Evolutionary conservation across 2,797 vertebrate genomes (phyloP), one percentile per base, ranked within the genome.

Genomic region (Melanogrammus aeglefinus): DNA sequence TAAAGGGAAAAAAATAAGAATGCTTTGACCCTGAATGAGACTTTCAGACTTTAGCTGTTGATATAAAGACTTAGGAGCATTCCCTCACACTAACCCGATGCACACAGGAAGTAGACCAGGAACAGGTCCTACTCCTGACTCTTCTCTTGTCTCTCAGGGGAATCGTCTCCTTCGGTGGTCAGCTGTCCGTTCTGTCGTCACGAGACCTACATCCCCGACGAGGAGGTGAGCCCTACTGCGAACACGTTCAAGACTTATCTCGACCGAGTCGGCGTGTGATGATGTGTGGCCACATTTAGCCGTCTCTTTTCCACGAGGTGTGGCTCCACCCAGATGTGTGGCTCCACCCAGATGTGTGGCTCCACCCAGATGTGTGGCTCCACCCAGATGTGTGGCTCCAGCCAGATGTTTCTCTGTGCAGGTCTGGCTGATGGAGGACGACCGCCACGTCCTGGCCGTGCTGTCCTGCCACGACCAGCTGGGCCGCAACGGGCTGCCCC

Each of bases 121-220:
- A 69, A 69, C n/a, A 69, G 57, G 21, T 63, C 6, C 4, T 24
- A 24, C 21, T 63, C 57, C 47, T 51, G 47, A 51, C 47, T 21
- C 47, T 51, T 69, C 63, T 69, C 63, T 69, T 77, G 79, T 38
- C 78, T 78, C 76, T 71, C 84, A 93, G 92, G 92, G 18, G 93
- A 95, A 13, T 81, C 90, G 0, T 93, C 94, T 0, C 93, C 95
- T 0, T 90, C 82, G 1, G 75, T 92, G 75, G 93, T 97, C 90
- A 92, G 94, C 80, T 97, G 96, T 83, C 96, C 96, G 0, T 97
- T 97, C 90, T 97, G 96, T 88, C 95, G 96, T 75, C 95, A 93
- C 31, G 95, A 95, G 89, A 96, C 94, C 0, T 84, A 87, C 0
- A 84, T 97, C 72, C 95, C 95, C 0, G 90, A 94, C 0, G 95